A percentile compares a stretch with the other conserved stretches of the same genome.
Evolutionary conservation across 1,140 invertebrate genomes (phyloP).

Genomic region (Zaprionus camerounensis): DNA sequence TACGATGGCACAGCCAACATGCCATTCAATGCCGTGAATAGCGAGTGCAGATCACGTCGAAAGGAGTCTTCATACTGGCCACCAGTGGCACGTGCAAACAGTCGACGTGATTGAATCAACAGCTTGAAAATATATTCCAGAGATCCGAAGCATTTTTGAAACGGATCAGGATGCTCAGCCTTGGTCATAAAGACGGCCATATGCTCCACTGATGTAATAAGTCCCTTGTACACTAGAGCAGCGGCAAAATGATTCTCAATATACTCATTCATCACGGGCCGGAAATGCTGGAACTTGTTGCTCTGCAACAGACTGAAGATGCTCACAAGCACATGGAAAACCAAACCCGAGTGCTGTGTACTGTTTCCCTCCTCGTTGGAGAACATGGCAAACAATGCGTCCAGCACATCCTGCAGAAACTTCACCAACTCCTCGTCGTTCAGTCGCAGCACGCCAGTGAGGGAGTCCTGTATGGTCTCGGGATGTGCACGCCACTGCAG

Average conservation of each 20-base stretch:
- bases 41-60: conserved; percentile 89
- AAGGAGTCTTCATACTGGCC: conserved; percentile 95
- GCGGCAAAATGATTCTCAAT: conserved; percentile 98
- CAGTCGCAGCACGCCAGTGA: conserved; percentile 91
- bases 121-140: conserved; percentile 98
- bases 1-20: conserved; percentile 89
- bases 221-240: conserved; percentile 96
- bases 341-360: conserved; percentile 87
- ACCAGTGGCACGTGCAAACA: conserved; percentile 95
- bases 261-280: conserved; percentile 97
- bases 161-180: conserved; percentile 93
- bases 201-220: conserved; percentile 94
- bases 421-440: conserved; percentile 97
- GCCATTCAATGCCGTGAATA: conserved; percentile 91
- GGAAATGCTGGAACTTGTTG: conserved; percentile 97
- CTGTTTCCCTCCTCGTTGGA: conserved; percentile 96
- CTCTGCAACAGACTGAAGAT: conserved; percentile 96
- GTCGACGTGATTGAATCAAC: conserved; percentile 94
- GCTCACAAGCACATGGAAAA: conserved; percentile 91
- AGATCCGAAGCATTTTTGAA: conserved; percentile 95
- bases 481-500: conserved; percentile 96
- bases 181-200: conserved; percentile 95
- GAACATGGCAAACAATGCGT: conserved; percentile 97
- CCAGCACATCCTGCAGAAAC: conserved; percentile 97
- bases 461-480: conserved; percentile 93